Percentiles rank a stretch among this genome's conserved stretches.
These are phyloP conservation scores for Bombyx huttoni DNA, from an alignment of 2,888 invertebrate species.

Conservation along the genomic window DNA sequence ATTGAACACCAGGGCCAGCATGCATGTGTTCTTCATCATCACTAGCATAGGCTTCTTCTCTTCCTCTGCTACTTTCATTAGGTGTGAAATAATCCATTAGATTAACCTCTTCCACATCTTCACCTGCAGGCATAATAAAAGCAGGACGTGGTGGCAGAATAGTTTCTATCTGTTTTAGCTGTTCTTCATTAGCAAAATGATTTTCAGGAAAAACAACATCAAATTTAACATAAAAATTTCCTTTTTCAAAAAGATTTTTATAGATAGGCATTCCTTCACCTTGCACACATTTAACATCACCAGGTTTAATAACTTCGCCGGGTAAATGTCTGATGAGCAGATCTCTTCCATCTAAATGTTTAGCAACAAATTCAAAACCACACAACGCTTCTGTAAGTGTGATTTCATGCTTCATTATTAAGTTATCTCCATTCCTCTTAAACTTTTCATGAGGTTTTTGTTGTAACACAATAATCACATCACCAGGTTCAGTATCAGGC, in stretches of 20 bases:
- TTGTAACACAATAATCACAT: constrained; percentile 89
- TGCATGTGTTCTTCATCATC: constrained; percentile 74
- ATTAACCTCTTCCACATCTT: constrained; percentile 89
- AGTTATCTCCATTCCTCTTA: constrained; percentile 82
- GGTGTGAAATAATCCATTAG: constrained; percentile 80
- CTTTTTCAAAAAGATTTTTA: constrained; percentile 88
- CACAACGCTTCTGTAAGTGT: constrained; percentile 91
- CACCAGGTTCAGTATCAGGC: constrained; percentile 88
- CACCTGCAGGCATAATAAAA: constrained; percentile 81
- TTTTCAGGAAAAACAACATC: constrained; percentile 87
- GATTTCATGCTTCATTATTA: constrained; percentile 81
- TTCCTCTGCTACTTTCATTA: constrained; percentile 62
- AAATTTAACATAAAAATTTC: constrained; percentile 90
- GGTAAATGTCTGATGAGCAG: constrained; percentile 83
- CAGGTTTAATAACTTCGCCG: constrained; percentile 88
- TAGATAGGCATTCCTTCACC: constrained; percentile 94
- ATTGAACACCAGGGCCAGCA: constrained; percentile 78
- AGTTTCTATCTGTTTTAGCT: constrained; percentile 78
- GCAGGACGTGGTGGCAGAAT: constrained; percentile 81
- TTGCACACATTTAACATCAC: constrained; percentile 81
- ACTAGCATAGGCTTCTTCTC: constrained; percentile 81
- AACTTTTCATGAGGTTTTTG: constrained; percentile 86
- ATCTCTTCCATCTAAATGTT: constrained; percentile 90
- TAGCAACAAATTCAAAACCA: constrained; percentile 87
- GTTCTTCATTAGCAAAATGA: constrained; percentile 80